Percentiles rank a stretch among this genome's conserved stretches.
These are phyloP conservation scores for Oophaga sylvatica DNA, from an alignment of 2,797 vertebrate genomes.

Conservation along the genomic window DNA sequence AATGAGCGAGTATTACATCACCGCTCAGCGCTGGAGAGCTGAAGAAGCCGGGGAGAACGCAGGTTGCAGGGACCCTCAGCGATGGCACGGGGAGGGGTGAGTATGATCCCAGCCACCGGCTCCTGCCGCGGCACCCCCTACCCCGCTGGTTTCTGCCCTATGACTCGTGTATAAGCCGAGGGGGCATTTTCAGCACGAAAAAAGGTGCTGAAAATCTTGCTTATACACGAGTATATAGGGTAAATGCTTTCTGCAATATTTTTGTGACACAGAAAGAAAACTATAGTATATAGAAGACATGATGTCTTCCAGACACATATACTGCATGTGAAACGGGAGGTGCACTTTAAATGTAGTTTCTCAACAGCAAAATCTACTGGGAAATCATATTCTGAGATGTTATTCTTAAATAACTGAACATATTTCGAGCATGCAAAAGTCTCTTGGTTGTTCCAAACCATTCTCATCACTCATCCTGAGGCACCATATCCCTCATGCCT, in stretches of 20 bases:
- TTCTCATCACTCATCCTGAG: neutral
- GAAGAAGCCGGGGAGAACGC: too few relatives aligned
- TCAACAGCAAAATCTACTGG: constrained; percentile 1
- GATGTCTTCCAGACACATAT: neutral
- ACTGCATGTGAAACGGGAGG: neutral
- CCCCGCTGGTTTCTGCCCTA: too few relatives aligned
- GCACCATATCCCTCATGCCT: neutral
- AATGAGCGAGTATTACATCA: too few relatives aligned
- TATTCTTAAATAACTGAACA: neutral
- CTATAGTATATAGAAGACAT: neutral
- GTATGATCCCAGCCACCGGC: too few relatives aligned
- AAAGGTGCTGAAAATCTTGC: too few relatives aligned
- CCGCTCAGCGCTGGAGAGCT: too few relatives aligned
- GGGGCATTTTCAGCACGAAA: too few relatives aligned
- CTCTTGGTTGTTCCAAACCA: neutral
- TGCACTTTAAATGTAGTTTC: neutral
- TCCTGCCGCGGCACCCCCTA: too few relatives aligned
- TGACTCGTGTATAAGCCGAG: too few relatives aligned
- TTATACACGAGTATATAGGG: too few relatives aligned
- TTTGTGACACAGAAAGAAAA: neutral
- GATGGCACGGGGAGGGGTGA: too few relatives aligned
- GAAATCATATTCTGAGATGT: neutral
- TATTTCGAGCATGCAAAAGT: neutral
- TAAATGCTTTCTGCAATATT: neutral
- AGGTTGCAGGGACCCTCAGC: too few relatives aligned